Evolutionary conservation across 2,888 invertebrate species (phyloP), one percentile per base, ranked within the genome.

Genomic region (Agrochola lota): DNA sequence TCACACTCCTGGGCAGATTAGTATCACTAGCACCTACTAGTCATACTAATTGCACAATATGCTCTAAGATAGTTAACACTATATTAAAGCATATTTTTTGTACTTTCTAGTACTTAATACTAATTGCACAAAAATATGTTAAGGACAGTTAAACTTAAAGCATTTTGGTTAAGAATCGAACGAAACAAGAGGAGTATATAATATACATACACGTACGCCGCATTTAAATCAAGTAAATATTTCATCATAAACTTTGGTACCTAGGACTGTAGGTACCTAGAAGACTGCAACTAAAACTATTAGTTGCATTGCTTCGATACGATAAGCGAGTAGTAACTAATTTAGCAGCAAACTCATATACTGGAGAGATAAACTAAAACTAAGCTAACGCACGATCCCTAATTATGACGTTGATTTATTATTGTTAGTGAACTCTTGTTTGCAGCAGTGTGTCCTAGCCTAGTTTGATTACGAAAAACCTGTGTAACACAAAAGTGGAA

Each of bases 351-450:
- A 73, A 73, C 67, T 82, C 40, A 23, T 74, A 63, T 30, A n/a
- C 30, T 67, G 67, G 43, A 62, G 67, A 57, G 57, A 68, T 67
- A 63, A 82, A 78, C 70, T 78, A 78, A 77, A 80, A 59, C 67
- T 68, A 55, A 67, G 70, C 73, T 67, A 73, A 81, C 70, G 49
- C 46, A 20, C 71, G 52, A n/a, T 62, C 15, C 35, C 62, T 68
- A 78, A 78, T 81, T 75, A 83, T 72, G 75, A 79, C 82, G 57
- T 79, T 75, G 82, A 82, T 82, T 69, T 79, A 82, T 82, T 71
- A 71, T 43, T 74, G 71, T 78, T 71, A 52, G 62, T 52, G 0
- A 78, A 78, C 60, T 74, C 40, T 72, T 40, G 69, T 66, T 70
- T 46, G 26, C 52, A 26, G 26, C 15, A 15, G 43, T 70, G 7